These are phyloP conservation scores for Phrynosoma blainvillii DNA, from an alignment of 2,113 vertebrate genomes.

Conservation along the genomic window DNA sequence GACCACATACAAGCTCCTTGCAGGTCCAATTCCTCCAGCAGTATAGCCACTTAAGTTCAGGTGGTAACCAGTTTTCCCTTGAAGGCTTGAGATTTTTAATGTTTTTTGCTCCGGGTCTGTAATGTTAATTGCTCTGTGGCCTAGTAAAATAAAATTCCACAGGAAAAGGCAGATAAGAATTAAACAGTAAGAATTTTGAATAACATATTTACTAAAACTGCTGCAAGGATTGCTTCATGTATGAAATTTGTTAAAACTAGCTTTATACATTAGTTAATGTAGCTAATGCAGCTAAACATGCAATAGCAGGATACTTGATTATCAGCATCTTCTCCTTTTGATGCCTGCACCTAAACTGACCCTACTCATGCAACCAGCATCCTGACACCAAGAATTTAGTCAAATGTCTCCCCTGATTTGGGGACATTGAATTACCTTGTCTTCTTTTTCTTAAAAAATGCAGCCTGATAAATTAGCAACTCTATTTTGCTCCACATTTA, in stretches of 20 bases:
- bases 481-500: background rate
- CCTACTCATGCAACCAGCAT: background rate
- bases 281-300: no score
- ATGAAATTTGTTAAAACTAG: background rate
- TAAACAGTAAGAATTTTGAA: background rate
- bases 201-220: background rate
- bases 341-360: background rate
- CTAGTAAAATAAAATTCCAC: conserved; percentile 52
- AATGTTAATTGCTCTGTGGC: conserved; percentile 76
- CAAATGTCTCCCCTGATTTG: background rate
- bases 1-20: conserved; percentile 75
- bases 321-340: background rate
- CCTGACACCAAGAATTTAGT: background rate
- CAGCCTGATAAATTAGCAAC: background rate
- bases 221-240: no score
- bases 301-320: no score
- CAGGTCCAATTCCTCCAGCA: conserved; percentile 74
- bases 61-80: conserved; percentile 81
- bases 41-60: conserved; percentile 79
- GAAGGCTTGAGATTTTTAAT: conserved; percentile 78
- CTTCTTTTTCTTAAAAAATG: background rate
- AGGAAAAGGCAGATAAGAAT: background rate
- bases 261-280: background rate
- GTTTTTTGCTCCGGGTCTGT: conserved; percentile 76
- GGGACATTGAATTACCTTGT: background rate